These are phyloP conservation scores for Crotalus tigris DNA, from an alignment of 2,113 vertebrate species.

Conservation along the genomic window DNA sequence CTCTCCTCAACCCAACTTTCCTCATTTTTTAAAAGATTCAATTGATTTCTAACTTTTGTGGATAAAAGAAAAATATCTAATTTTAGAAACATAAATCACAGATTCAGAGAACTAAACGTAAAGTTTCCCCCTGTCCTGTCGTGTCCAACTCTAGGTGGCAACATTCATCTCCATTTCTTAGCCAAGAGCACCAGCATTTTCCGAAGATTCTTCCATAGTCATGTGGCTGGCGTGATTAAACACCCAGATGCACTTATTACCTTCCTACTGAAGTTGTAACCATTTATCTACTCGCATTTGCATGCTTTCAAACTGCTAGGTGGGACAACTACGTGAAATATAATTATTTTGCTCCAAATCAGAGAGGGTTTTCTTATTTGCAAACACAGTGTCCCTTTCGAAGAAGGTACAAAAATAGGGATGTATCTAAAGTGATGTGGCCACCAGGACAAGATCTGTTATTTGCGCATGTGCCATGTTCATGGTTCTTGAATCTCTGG, in stretches of 20 bases:
- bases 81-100: not conserved
- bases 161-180: not conserved
- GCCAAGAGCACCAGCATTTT: not conserved
- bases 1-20: not conserved
- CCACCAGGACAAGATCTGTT: no score
- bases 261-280: not conserved
- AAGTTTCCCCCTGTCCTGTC: not conserved
- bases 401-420: no score
- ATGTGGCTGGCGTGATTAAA: not conserved
- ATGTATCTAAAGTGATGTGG: no score
- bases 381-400: no score
- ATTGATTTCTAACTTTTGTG: not conserved
- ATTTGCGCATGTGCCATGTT: no score
- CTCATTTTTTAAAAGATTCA: not conserved
- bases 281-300: not conserved
- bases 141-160: not conserved
- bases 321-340: no score
- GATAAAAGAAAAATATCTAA: not conserved
- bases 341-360: no score
- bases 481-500: no score
- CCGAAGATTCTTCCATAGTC: not conserved
- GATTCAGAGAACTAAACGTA: not conserved
- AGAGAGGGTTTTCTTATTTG: no score
- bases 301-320: no score
- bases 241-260: not conserved